These are phyloP conservation scores for Dasyprocta punctata DNA, from an alignment of 2,113 vertebrate genomes.

Conservation along the genomic window DNA sequence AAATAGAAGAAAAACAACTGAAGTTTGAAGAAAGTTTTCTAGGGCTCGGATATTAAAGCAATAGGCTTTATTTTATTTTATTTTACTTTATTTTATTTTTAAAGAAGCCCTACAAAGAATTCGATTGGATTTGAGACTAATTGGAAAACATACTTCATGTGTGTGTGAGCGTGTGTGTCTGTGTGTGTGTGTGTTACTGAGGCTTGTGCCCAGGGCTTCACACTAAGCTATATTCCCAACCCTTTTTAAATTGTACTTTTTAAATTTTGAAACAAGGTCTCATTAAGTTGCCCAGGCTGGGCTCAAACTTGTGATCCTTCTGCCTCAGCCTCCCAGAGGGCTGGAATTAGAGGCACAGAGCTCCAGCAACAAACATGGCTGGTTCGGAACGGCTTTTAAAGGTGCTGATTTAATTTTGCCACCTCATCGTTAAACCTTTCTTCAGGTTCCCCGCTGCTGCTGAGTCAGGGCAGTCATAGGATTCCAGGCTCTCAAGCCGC, in stretches of 20 bases:
- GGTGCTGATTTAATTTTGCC: not conserved
- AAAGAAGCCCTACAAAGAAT: not conserved
- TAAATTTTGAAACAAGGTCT: not conserved
- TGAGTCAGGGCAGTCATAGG: not conserved
- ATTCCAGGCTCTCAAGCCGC: not conserved
- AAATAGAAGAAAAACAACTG: constrained; percentile 43
- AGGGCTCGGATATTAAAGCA: not conserved
- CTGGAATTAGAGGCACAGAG: not conserved
- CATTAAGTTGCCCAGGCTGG: not conserved
- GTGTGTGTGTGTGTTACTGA: not conserved
- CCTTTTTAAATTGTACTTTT: not conserved
- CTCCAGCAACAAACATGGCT: not conserved
- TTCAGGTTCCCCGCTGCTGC: not conserved
- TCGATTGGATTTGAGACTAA: constrained; percentile 33
- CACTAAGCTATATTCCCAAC: too few species aligned
- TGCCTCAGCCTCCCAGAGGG: not conserved
- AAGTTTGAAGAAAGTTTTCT: not conserved
- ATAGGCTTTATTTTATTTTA: not conserved
- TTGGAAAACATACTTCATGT: constrained; percentile 31
- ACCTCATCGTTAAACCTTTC: not conserved
- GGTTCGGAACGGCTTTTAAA: not conserved
- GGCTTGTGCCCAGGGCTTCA: not conserved
- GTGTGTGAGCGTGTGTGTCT: not conserved
- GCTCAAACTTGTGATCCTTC: not conserved
- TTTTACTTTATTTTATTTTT: too few species aligned